A percentile compares a stretch with the other conserved stretches of the same genome.
These are phyloP conservation scores for Zoanthus solanderi DNA, from an alignment of 92 coral and sea anemone genomes.

Conservation along the genomic window DNA sequence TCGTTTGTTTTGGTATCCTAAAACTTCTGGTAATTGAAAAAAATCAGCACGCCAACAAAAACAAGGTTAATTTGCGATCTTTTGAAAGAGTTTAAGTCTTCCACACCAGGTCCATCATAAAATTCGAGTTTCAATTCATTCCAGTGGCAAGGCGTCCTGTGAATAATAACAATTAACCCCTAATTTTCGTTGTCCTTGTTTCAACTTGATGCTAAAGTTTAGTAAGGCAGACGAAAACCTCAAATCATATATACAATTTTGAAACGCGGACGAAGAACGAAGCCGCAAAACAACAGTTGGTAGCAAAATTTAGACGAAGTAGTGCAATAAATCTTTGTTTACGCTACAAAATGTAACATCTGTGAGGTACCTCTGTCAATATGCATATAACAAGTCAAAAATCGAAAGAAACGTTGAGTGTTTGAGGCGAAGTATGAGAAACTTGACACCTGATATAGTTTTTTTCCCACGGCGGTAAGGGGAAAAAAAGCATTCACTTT, in stretches of 20 bases:
- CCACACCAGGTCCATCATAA: not conserved
- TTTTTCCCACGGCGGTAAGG: not conserved
- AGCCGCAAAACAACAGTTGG: not conserved
- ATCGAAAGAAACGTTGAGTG: not conserved
- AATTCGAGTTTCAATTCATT: conserved; percentile 9
- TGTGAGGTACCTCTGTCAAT: not conserved
- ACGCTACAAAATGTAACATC: not conserved
- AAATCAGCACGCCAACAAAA: conserved; percentile 26
- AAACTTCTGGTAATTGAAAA: conserved; percentile 24
- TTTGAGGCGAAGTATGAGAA: not conserved
- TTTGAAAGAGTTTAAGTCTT: conserved; percentile 12
- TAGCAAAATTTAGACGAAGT: conserved; percentile 17
- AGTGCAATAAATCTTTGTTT: not conserved
- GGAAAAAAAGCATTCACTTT: not conserved
- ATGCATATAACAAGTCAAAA: not conserved
- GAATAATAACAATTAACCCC: not conserved
- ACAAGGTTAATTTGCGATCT: conserved; percentile 25
- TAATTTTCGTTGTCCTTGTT: not conserved
- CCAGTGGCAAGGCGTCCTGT: conserved; percentile 4
- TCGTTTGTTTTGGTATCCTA: conserved; percentile 16
- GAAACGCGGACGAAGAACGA: not conserved
- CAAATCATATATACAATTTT: not conserved
- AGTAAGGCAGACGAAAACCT: not conserved
- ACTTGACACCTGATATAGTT: not conserved
- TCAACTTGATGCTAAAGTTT: not conserved